Conservation (phyloP, 2,888 invertebrate genomes). For the Galeopsomyia nigrocyanea region DNA sequence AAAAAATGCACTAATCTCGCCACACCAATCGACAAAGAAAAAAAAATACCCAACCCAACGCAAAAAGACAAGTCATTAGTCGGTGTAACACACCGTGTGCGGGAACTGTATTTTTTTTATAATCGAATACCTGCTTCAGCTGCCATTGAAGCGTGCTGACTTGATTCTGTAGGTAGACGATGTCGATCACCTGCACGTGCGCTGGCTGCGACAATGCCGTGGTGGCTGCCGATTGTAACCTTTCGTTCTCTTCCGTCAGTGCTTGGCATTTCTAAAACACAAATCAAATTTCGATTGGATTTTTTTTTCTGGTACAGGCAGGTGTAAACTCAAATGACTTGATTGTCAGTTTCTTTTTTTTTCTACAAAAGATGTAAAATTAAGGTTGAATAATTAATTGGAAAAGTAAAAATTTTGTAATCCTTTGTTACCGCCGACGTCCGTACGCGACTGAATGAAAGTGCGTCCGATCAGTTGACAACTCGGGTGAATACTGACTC, state of each 20-base stretch:
- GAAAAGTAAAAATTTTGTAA: too few species aligned
- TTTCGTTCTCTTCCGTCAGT: conserved; percentile 68
- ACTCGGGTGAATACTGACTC: too few species aligned
- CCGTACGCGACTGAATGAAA: conserved; percentile 12
- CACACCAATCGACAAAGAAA: too few species aligned
- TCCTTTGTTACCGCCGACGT: too few species aligned
- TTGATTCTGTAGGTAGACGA: conserved; percentile 76
- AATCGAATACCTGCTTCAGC: conserved; percentile 80
- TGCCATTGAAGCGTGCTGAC: conserved; percentile 82
- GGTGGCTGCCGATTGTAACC: conserved; percentile 61
- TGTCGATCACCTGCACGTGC: conserved; percentile 71
- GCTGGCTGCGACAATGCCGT: conserved; percentile 52
- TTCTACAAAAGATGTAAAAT: not conserved
- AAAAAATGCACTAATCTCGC: too few species aligned
- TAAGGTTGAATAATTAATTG: not conserved
- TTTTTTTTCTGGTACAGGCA: conserved; percentile 24
- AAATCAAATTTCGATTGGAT: conserved; percentile 28
- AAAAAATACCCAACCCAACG: too few species aligned
- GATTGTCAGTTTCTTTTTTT: too few species aligned
- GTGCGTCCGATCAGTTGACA: too few species aligned
- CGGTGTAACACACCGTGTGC: too few species aligned
- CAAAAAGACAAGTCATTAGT: too few species aligned
- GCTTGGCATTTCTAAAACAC: conserved; percentile 69
- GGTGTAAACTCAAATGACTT: not conserved
- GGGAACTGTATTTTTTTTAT: too few species aligned